phyloP scores from a whole-genome alignment of 1,140 invertebrate species.

The Drosophila micromelanica region DNA sequence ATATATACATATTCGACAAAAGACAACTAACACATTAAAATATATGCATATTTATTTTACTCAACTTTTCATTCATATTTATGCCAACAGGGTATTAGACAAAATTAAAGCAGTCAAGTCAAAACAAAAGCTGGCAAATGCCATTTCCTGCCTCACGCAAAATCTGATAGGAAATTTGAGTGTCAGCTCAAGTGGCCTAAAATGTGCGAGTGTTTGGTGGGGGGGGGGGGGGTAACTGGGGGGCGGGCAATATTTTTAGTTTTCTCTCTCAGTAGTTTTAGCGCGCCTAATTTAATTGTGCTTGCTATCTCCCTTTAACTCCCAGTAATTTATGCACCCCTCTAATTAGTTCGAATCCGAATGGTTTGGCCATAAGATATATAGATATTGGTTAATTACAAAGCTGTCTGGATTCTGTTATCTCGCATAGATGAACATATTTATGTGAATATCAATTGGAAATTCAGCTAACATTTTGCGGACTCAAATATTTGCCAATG shows the following conservation, averaged over 20 bases:
- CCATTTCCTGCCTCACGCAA: constrained; percentile 64
- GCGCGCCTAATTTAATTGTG: constrained; percentile 52
- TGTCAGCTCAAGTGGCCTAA: constrained; percentile 74
- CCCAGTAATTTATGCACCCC: constrained; percentile 70
- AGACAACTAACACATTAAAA: too few species aligned
- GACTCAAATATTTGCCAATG: too few species aligned
- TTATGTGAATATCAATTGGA: constrained; percentile 23
- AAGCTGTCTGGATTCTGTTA: constrained; percentile 45
- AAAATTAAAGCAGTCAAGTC: constrained; percentile 19
- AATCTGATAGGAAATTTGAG: constrained; percentile 79
- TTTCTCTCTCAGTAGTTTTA: constrained; percentile 34
- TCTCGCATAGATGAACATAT: constrained; percentile 35
- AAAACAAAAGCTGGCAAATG: constrained; percentile 37
- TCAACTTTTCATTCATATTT: not conserved
- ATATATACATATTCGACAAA: too few species aligned
- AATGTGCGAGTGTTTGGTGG: constrained; percentile 53
- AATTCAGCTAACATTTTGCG: too few species aligned
- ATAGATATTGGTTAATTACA: constrained; percentile 69
- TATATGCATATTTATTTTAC: too few species aligned
- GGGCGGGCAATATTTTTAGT: not conserved
- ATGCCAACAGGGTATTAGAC: constrained; percentile 19
- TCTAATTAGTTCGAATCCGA: constrained; percentile 38
- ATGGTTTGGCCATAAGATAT: constrained; percentile 50
- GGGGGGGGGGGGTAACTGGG: constrained; percentile 7
- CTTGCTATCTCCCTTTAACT: constrained; percentile 21